Percentiles rank a stretch among this genome's conserved stretches.
Conservation (phyloP, 2,797 vertebrate genomes). For the Amphiprion clarkii region DNA sequence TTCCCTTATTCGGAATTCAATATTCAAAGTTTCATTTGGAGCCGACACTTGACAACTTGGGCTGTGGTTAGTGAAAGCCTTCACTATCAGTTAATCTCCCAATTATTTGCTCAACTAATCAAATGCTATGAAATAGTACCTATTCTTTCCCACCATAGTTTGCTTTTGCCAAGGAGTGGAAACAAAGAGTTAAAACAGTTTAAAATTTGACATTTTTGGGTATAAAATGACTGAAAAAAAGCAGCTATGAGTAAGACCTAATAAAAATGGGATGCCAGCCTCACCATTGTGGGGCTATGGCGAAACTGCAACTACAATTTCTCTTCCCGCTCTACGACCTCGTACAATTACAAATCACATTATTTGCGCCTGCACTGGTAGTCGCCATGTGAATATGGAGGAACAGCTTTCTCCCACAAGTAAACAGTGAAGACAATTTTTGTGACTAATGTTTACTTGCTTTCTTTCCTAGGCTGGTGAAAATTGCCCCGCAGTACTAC, state of each 20-base stretch:
- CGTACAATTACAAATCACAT: slow-evolving; percentile 47
- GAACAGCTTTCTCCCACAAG: slow-evolving; percentile 42
- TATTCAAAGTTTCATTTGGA: no score
- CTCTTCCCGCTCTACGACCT: slow-evolving; percentile 22
- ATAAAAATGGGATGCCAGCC: neutral
- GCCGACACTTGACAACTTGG: no score
- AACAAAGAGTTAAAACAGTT: neutral
- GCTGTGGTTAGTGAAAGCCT: no score
- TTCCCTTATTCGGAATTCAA: no score
- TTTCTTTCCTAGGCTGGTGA: slow-evolving; percentile 92
- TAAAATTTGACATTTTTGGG: slow-evolving; percentile 5
- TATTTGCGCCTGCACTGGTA: slow-evolving; percentile 17
- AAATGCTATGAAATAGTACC: no score
- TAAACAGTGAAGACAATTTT: slow-evolving; percentile 58
- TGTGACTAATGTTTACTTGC: slow-evolving; percentile 65
- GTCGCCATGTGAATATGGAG: slow-evolving; percentile 53
- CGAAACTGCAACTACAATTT: neutral
- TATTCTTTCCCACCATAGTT: no score
- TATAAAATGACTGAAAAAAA: neutral
- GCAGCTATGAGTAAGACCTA: neutral
- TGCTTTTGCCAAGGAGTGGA: no score
- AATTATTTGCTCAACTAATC: no score
- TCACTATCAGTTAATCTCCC: no score
- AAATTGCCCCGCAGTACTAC: slow-evolving; percentile 97
- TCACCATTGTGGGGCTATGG: neutral